Evolutionary conservation across 2,888 invertebrate genomes (phyloP), one percentile per base, ranked within the genome.

Genomic region (Ormyrus pomaceus): DNA sequence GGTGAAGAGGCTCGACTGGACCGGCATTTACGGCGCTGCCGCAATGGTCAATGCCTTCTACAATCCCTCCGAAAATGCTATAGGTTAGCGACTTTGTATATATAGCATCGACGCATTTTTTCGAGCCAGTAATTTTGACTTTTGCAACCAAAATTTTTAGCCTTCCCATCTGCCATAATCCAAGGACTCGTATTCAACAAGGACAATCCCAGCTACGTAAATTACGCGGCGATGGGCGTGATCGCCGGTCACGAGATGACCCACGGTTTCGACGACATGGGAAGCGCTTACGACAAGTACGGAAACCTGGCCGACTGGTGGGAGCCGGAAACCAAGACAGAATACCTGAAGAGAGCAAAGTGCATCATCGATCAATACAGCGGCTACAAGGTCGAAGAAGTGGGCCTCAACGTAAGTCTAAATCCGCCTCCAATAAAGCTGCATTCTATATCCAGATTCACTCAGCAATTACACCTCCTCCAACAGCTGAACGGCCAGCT

Each of bases 251-350:
- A n/a, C n/a, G n/a, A n/a, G n/a, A n/a, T n/a, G n/a, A n/a, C n/a
- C n/a, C n/a, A n/a, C n/a, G n/a, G n/a, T n/a, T n/a, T n/a, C n/a
- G n/a, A n/a, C n/a, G n/a, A 19, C 19, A 19, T 19, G 93, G 97
- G 98, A 71, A 94, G 98, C 70, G 97, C 97, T 92, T 98, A 97
- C 88, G 97, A 98, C 91, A 95, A 96, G 84, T 94, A 96, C 83
- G 98, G 98, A 13, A 98, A 98, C 91, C 92, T 98, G 83, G 94
- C 95, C 0, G 96, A 98, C 87, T 98, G 98, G 98, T 98, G 98
- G 98, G 95, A 95, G 84, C 93, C 95, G 69, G 92, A 93, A 83
- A 98, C 98, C 0, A 96, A 97, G 86, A 93, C 94, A 84, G 94
- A 95, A 34, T 98, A 97, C 90, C 92, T 97, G 76, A 93, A 95